Percentiles rank a stretch among this genome's conserved stretches.
phyloP scores from a whole-genome alignment of 1,140 invertebrate genomes.

The Pectinophora gossypiella region DNA sequence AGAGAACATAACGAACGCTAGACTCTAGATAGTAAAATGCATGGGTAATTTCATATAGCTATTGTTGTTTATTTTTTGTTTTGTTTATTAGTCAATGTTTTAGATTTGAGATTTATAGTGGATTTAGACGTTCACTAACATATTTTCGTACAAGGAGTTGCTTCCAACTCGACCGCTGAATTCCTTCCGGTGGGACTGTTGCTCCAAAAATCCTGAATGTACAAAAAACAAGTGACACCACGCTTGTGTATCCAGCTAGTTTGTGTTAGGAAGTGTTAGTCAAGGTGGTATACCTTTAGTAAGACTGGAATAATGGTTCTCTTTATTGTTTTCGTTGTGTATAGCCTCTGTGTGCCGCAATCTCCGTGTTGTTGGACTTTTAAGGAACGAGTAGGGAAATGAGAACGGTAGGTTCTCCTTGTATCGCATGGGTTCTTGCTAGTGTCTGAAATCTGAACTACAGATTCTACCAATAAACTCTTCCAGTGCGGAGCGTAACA shows the following conservation, averaged over 20 bases:
- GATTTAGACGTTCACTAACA: conserved; percentile 25
- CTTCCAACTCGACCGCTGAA: background rate
- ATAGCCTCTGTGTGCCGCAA: background rate
- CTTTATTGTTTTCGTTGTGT: conserved; percentile 24
- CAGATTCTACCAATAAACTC: too few species aligned
- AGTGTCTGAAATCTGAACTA: too few species aligned
- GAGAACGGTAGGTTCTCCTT: too few species aligned
- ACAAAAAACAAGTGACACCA: conserved; percentile 50
- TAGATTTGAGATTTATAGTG: conserved; percentile 49
- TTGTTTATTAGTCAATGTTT: conserved; percentile 48
- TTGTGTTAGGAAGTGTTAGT: conserved; percentile 36
- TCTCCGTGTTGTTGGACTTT: conserved; percentile 12
- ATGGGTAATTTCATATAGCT: conserved; percentile 33
- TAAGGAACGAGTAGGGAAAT: too few species aligned
- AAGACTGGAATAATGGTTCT: conserved; percentile 61
- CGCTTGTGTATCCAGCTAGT: conserved; percentile 45
- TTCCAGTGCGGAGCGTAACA: too few species aligned
- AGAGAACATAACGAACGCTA: conserved; percentile 42
- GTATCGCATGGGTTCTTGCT: too few species aligned
- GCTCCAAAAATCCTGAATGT: conserved; percentile 67
- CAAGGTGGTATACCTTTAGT: conserved; percentile 38
- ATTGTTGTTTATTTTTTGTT: conserved; percentile 30
- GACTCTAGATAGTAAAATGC: conserved; percentile 48
- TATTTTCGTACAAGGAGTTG: conserved; percentile 20
- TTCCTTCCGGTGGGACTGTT: conserved; percentile 9